Evolutionary conservation across 2,113 vertebrate genomes (phyloP).

Genomic region (Taxidea taxus): DNA sequence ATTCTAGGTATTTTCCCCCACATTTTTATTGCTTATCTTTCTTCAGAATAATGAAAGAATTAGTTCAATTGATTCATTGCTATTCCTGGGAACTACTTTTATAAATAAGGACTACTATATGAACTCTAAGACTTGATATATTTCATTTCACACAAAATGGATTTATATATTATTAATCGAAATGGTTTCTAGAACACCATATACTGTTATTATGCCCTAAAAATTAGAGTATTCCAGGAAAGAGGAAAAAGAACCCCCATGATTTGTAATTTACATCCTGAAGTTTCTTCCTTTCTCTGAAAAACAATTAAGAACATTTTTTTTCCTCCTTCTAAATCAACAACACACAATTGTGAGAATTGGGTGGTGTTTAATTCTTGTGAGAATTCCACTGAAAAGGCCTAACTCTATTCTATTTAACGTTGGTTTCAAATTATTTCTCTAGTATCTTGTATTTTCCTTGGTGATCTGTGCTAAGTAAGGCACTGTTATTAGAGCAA

Average conservation of each 20-base stretch:
- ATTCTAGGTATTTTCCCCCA: background rate
- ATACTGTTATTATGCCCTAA: background rate
- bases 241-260: conserved; percentile 38
- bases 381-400: conserved; percentile 36
- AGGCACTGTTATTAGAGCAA: background rate
- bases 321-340: conserved; percentile 28
- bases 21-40: conserved; percentile 8
- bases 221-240: conserved; percentile 27
- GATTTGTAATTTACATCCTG: conserved; percentile 57
- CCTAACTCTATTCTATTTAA: background rate
- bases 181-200: background rate
- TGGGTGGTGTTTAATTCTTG: conserved; percentile 20
- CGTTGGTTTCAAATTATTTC: background rate
- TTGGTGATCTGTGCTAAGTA: background rate
- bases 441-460: background rate
- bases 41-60: conserved; percentile 31
- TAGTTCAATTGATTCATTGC: conserved; percentile 13
- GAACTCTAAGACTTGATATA: background rate
- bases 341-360: conserved; percentile 40
- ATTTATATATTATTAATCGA: conserved; percentile 9
- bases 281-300: conserved; percentile 59
- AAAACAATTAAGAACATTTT: conserved; percentile 46
- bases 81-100: conserved; percentile 4
- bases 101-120: background rate
- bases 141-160: background rate